Conservation (phyloP, 2,797 vertebrate genomes). For the Bovichtus diacanthus region DNA sequence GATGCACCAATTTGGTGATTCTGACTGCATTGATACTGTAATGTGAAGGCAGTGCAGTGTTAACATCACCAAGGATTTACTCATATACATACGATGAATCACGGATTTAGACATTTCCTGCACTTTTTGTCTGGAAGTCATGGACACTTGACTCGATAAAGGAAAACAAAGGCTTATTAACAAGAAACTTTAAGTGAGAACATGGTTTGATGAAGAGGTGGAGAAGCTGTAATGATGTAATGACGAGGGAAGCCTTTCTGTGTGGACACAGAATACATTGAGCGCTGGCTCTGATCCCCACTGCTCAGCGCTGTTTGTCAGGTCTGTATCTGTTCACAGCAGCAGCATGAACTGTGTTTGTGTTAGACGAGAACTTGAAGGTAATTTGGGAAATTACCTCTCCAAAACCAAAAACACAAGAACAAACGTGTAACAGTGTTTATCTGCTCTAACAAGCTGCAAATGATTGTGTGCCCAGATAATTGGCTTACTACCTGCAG, state of each 20-base stretch:
- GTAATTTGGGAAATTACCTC: conserved; percentile 7
- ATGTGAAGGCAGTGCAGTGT: no score
- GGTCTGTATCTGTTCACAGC: conserved; percentile 28
- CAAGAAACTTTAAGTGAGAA: neutral
- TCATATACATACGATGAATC: neutral
- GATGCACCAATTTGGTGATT: neutral
- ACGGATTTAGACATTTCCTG: neutral
- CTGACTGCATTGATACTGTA: no score
- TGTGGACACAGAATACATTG: conserved; percentile 23
- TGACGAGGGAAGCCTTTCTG: conserved; percentile 31
- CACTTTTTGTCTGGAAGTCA: neutral
- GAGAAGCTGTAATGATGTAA: conserved; percentile 44
- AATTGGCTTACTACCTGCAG: neutral
- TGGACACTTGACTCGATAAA: neutral
- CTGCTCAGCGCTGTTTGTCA: conserved; percentile 22
- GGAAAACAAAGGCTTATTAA: neutral
- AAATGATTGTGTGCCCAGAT: neutral
- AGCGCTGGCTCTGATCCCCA: conserved; percentile 5
- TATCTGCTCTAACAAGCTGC: neutral
- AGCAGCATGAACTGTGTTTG: conserved; percentile 2
- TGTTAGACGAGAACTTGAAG: conserved; percentile 8
- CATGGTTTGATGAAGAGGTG: conserved; percentile 38
- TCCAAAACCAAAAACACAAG: neutral
- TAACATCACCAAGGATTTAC: neutral
- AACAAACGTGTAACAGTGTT: neutral